phyloP scores from a whole-genome alignment of 2,113 vertebrate species.

The Pongo abelii region DNA sequence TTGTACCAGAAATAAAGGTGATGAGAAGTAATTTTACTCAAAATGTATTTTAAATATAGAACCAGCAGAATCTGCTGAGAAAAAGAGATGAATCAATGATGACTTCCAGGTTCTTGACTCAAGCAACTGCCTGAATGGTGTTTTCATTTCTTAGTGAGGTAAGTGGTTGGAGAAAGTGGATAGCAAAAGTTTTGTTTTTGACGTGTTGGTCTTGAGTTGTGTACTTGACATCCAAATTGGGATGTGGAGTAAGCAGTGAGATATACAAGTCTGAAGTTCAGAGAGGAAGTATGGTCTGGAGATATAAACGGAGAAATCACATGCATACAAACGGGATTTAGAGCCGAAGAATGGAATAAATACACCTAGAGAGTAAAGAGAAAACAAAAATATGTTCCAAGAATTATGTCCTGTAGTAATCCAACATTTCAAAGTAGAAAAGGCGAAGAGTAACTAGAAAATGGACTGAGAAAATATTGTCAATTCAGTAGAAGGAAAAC shows the following conservation, averaged over 20 bases:
- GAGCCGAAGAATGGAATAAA: neutral
- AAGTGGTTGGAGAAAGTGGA: neutral
- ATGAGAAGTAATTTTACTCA: neutral
- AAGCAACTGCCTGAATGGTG: neutral
- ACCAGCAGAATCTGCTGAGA: neutral
- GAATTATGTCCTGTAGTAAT: neutral
- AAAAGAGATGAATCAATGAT: neutral
- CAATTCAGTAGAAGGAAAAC: neutral
- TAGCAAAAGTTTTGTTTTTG: neutral
- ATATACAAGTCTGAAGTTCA: neutral
- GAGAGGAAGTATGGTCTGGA: neutral
- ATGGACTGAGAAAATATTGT: neutral
- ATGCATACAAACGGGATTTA: neutral
- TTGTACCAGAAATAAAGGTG: neutral
- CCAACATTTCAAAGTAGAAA: neutral
- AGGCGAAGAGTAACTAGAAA: neutral
- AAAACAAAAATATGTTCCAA: neutral
- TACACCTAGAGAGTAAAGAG: neutral
- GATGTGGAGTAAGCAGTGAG: neutral
- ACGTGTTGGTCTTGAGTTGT: neutral
- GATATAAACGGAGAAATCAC: neutral
- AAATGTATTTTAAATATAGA: neutral
- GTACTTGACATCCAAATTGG: neutral
- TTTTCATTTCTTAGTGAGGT: neutral
- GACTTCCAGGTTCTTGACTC: neutral